These are phyloP conservation scores for Zhengitettix transpicula DNA, from an alignment of 2,888 invertebrate genomes.

Conservation along the genomic window DNA sequence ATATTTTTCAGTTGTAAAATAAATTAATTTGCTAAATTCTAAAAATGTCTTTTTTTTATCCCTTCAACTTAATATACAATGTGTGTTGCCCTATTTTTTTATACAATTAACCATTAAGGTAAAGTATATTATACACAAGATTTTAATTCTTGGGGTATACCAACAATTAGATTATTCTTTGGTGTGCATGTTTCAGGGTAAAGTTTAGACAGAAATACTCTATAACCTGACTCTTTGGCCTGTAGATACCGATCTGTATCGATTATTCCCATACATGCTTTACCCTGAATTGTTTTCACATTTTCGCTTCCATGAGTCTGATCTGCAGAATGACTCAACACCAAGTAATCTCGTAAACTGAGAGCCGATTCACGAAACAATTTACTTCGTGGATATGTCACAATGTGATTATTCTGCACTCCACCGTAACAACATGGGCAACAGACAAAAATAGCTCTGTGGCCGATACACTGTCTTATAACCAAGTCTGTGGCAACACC, in stretches of 20 bases:
- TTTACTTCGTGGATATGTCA: conserved; percentile 66
- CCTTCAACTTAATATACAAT: too few species aligned
- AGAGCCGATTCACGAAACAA: conserved; percentile 17
- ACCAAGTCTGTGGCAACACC: conserved; percentile 90
- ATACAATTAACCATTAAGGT: too few species aligned
- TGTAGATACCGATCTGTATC: conserved; percentile 69
- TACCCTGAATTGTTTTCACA: conserved; percentile 55
- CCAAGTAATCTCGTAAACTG: conserved; percentile 45
- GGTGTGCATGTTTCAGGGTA: conserved; percentile 73
- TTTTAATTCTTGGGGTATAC: conserved; percentile 27
- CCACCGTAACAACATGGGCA: conserved; percentile 93
- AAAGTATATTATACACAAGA: neutral
- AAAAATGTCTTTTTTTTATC: too few species aligned
- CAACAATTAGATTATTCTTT: conserved; percentile 77
- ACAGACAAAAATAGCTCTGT: conserved; percentile 65
- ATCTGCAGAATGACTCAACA: conserved; percentile 79
- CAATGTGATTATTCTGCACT: conserved; percentile 60
- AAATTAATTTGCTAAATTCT: too few species aligned
- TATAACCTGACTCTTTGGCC: conserved; percentile 60
- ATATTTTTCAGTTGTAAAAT: too few species aligned
- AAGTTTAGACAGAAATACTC: conserved; percentile 56
- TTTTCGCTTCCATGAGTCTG: conserved; percentile 65
- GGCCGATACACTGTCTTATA: conserved; percentile 60
- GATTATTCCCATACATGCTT: conserved; percentile 71
- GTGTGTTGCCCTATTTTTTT: too few species aligned